A percentile compares a stretch with the other conserved stretches of the same genome.
These are phyloP conservation scores for Eulimnadia texana DNA, from an alignment of 1,140 invertebrate species.

Conservation along the genomic window DNA sequence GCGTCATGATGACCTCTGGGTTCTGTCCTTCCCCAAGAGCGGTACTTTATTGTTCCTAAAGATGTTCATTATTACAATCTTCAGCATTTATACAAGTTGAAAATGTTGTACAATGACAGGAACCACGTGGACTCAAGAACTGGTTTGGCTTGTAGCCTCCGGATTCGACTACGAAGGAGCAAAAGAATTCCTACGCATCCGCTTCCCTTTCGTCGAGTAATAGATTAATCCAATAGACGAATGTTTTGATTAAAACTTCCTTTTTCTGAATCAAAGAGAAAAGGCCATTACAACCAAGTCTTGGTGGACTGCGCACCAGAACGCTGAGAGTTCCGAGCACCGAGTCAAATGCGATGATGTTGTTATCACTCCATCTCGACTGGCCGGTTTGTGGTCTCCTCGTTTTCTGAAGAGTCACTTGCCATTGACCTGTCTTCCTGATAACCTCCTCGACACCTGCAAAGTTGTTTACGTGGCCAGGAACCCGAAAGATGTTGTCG, in stretches of 20 bases:
- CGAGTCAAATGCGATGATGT: background rate
- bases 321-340: background rate
- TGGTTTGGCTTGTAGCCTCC: constrained; percentile 60
- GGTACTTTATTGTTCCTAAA: no score
- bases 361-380: constrained; percentile 24
- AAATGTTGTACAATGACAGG: constrained; percentile 33
- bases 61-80: background rate
- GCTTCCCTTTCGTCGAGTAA: constrained; percentile 55
- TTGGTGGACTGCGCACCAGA: background rate
- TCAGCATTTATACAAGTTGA: background rate
- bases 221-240: background rate
- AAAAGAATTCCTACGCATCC: constrained; percentile 36
- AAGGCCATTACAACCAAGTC: constrained; percentile 22
- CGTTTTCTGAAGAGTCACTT: constrained; percentile 65
- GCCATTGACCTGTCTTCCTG: constrained; percentile 51
- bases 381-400: constrained; percentile 23
- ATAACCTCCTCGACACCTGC: constrained; percentile 38
- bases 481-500: constrained; percentile 51
- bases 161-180: constrained; percentile 49
- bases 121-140: constrained; percentile 71
- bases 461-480: constrained; percentile 26
- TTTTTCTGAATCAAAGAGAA: constrained; percentile 29
- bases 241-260: constrained; percentile 25
- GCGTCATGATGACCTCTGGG: constrained; percentile 1
- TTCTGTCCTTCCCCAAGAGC: constrained; percentile 8